These are phyloP conservation scores for Synergus japonicus DNA, from an alignment of 2,888 invertebrate species.

Conservation along the genomic window DNA sequence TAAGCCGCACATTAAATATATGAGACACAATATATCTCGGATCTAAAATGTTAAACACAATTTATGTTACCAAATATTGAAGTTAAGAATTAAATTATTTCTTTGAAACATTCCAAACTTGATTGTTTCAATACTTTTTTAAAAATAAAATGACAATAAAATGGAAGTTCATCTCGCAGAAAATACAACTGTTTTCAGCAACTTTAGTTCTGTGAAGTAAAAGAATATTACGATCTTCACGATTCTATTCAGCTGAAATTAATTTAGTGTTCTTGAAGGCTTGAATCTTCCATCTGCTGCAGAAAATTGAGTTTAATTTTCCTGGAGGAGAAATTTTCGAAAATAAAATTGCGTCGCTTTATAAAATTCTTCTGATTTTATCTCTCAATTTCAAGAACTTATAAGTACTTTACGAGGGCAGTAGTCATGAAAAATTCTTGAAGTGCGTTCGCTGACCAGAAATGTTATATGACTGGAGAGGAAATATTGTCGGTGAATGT, in stretches of 20 bases:
- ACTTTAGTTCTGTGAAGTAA: not conserved
- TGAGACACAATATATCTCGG: constrained; percentile 4
- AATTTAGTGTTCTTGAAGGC: constrained; percentile 6
- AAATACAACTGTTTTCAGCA: not conserved
- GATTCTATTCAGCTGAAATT: not conserved
- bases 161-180: not conserved
- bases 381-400: not conserved
- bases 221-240: not conserved
- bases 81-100: not conserved
- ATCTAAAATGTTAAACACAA: not conserved
- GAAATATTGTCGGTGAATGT: not conserved
- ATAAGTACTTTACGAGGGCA: not conserved
- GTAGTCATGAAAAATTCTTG: not conserved
- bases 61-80: constrained; percentile 5
- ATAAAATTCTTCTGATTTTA: not conserved
- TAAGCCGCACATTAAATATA: constrained; percentile 24
- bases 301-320: not conserved
- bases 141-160: not conserved
- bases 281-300: not conserved
- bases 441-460: not conserved
- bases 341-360: not conserved
- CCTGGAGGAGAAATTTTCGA: not conserved
- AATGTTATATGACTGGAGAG: not conserved
- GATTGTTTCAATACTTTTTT: not conserved
- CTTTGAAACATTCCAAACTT: not conserved